Conservation (phyloP, 2,888 invertebrate genomes). For the Hypselothyrea guttata region DNA sequence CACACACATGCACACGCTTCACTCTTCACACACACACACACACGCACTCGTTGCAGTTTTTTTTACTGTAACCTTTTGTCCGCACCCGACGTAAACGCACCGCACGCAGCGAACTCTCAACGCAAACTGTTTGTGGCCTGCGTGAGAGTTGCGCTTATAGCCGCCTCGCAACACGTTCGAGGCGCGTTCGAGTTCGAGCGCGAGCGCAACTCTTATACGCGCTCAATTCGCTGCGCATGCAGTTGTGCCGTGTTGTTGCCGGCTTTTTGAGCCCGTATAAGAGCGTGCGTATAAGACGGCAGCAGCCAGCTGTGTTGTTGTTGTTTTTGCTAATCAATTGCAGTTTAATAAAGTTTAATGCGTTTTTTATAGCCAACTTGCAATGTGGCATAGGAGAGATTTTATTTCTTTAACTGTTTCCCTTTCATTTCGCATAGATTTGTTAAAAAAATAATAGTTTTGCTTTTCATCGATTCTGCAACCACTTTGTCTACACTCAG, state of each 20-base stretch:
- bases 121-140: constrained; percentile 38
- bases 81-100: constrained; percentile 19
- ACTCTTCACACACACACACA: constrained; percentile 8
- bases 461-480: too few relatives aligned
- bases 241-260: constrained; percentile 47
- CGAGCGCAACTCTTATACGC: constrained; percentile 31
- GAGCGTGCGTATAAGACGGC: constrained; percentile 45
- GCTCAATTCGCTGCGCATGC: constrained; percentile 37
- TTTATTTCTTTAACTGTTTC: too few relatives aligned
- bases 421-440: too few relatives aligned
- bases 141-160: constrained; percentile 11
- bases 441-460: too few relatives aligned
- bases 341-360: too few relatives aligned
- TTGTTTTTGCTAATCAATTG: constrained; percentile 4
- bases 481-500: too few relatives aligned
- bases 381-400: too few relatives aligned
- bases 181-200: too few relatives aligned
- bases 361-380: too few relatives aligned
- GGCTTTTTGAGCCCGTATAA: constrained; percentile 52
- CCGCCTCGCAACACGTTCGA: not conserved
- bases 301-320: constrained; percentile 9
- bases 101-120: constrained; percentile 49
- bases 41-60: not conserved
- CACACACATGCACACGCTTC: constrained; percentile 6
- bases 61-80: too few relatives aligned